phyloP scores from a whole-genome alignment of 1,140 invertebrate genomes.

The Zophobas atratus region DNA sequence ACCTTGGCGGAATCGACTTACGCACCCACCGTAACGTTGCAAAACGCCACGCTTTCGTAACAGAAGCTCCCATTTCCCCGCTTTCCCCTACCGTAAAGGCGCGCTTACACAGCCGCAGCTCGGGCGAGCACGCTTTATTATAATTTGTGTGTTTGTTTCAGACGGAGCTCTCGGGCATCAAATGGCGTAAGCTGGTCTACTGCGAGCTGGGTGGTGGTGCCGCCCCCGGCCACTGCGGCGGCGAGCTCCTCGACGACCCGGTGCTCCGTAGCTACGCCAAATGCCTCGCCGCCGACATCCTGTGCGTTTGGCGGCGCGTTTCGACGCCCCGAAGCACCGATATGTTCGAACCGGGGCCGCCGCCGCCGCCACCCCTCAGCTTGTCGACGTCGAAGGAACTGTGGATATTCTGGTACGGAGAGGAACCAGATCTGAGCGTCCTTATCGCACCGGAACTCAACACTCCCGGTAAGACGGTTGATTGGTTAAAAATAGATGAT shows the following conservation, averaged over 20 bases:
- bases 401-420: conserved; percentile 99
- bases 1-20: neutral
- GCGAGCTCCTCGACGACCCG: conserved; percentile 90
- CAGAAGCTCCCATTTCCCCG: neutral
- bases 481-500: neutral
- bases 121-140: conserved; percentile 36
- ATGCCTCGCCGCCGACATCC: conserved; percentile 93
- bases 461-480: conserved; percentile 54
- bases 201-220: conserved; percentile 77
- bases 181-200: conserved; percentile 96
- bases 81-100: neutral
- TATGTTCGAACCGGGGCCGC: conserved; percentile 74
- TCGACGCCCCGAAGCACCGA: conserved; percentile 74
- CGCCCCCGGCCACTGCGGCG: conserved; percentile 68
- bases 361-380: conserved; percentile 77
- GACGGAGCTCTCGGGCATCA: conserved; percentile 99
- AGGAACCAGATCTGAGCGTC: conserved; percentile 92
- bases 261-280: conserved; percentile 93
- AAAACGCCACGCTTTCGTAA: neutral
- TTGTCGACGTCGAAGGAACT: conserved; percentile 91
- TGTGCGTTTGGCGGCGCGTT: conserved; percentile 96
- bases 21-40: neutral
- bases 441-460: conserved; percentile 85
- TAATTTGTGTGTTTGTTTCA: conserved; percentile 70
- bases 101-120: neutral